Evolutionary conservation across 2,888 invertebrate genomes (phyloP).

Genomic region (Cheilosia urbana): DNA sequence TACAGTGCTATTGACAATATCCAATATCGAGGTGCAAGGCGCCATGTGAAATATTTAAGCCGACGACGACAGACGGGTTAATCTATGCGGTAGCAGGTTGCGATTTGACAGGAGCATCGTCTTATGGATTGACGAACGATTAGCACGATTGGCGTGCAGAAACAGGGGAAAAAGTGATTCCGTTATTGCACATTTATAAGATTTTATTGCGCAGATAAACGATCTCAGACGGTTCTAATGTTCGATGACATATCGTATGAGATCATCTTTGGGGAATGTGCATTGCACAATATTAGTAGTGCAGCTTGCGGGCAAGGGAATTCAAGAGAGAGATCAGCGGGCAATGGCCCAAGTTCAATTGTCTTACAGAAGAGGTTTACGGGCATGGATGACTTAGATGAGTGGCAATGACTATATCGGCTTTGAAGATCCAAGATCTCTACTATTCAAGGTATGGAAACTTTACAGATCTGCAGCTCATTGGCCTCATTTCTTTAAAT

Average conservation of each 20-base stretch:
- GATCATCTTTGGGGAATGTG: neutral
- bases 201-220: too few species aligned
- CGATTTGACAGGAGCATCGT: slow-evolving; percentile 17
- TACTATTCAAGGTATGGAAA: too few species aligned
- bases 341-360: too few species aligned
- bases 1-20: slow-evolving; percentile 46
- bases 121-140: slow-evolving; percentile 5
- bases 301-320: too few species aligned
- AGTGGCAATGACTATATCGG: too few species aligned
- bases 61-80: neutral
- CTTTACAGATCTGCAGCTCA: too few species aligned
- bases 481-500: too few species aligned
- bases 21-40: neutral
- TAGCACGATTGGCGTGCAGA: slow-evolving; percentile 12
- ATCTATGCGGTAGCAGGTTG: slow-evolving; percentile 1
- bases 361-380: too few species aligned
- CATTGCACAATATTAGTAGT: too few species aligned
- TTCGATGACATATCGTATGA: neutral
- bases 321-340: too few species aligned
- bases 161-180: neutral
- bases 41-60: slow-evolving; percentile 19
- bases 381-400: too few species aligned
- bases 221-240: neutral
- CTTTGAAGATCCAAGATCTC: too few species aligned
- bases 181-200: neutral